A percentile compares a stretch with the other conserved stretches of the same genome.
phyloP scores from a whole-genome alignment of 2,113 vertebrate genomes.

The Aphyosemion australe region DNA sequence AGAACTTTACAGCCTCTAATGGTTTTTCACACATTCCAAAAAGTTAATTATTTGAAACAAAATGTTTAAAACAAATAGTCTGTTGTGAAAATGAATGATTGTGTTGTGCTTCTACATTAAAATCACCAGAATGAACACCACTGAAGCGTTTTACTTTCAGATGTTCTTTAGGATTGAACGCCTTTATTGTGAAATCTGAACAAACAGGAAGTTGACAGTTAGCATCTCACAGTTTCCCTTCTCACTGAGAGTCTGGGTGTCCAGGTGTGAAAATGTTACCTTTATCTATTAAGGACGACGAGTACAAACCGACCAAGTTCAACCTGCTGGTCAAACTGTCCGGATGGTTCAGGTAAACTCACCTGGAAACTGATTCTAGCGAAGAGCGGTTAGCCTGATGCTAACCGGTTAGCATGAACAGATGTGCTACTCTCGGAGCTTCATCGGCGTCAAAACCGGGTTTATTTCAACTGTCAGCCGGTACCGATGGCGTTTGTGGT shows the following conservation, averaged over 20 bases:
- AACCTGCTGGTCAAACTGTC: slow-evolving; percentile 89
- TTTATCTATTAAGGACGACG: slow-evolving; percentile 93
- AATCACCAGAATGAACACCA: too few species aligned
- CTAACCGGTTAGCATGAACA: slow-evolving; percentile 44
- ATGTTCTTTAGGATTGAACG: too few species aligned
- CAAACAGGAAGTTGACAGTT: slow-evolving; percentile 53
- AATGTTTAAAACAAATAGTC: too few species aligned
- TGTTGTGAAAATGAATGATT: too few species aligned
- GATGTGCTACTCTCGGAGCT: background rate
- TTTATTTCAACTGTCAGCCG: background rate
- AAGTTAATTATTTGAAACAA: too few species aligned
- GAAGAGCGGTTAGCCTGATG: slow-evolving; percentile 22
- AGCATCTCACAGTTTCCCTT: slow-evolving; percentile 30
- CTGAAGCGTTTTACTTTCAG: too few species aligned
- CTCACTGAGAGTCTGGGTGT: slow-evolving; percentile 25
- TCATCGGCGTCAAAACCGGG: background rate
- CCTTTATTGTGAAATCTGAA: slow-evolving; percentile 60
- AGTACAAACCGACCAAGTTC: slow-evolving; percentile 91
- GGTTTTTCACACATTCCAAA: too few species aligned
- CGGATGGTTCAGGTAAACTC: slow-evolving; percentile 91
- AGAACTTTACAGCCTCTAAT: too few species aligned
- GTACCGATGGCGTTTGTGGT: rapidly evolving
- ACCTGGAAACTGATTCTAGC: background rate
- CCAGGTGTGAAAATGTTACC: slow-evolving; percentile 86
- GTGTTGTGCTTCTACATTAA: too few species aligned